Base-by-base conservation (phyloP, 1,140 invertebrate genomes). In the Papilio aristodemus region DNA sequence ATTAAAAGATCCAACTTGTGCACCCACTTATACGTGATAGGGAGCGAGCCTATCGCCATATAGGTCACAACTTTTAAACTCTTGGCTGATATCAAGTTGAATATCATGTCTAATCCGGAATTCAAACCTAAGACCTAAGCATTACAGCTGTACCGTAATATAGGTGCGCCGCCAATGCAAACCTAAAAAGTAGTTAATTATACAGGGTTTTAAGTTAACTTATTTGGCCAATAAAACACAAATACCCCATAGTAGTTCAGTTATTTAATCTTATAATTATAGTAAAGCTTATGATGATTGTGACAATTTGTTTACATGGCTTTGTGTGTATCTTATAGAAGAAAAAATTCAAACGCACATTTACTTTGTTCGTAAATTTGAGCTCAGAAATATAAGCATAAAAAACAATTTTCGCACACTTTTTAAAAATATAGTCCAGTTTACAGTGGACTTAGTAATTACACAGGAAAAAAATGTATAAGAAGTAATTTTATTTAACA, bases 271-370 rank as follows among this genome's bases (percentile, higher is more conserved):
- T 60, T 60, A 60, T 60, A 11, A 36, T 37, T 14, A 60, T 37
- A 60, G 32, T 60, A 60, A 60, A 60, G 58, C 58, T 60, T 59
- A 59, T 43, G n/a, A 0, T 60, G n/a, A n/a, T n/a, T n/a, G n/a
- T n/a, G 58, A 60, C 32, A 37, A n/a, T 38, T 5, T 17, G n/a
- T 37, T 60, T 37, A 3, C n/a, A 38, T 37, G n/a, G 10, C 27
- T 36, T 59, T n/a, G n/a, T n/a, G n/a, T n/a, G n/a, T n/a, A 14
- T 59, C n/a, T 37, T 37, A 36, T 14, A 14, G 2, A 17, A 59
- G 14, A 25, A 25, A 57, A 25, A 11, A 36, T 6, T 32, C 17
- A 60, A 37, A 37, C 4, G 17, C 19, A 60, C 14, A 60, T 36
- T 60, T 1, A n/a, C 11, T 37, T 59, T 60, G 17, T 60, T 38